Evolutionary conservation across 92 coral and sea anemone species (phyloP).

Genomic region (Paragorgia papillata): DNA sequence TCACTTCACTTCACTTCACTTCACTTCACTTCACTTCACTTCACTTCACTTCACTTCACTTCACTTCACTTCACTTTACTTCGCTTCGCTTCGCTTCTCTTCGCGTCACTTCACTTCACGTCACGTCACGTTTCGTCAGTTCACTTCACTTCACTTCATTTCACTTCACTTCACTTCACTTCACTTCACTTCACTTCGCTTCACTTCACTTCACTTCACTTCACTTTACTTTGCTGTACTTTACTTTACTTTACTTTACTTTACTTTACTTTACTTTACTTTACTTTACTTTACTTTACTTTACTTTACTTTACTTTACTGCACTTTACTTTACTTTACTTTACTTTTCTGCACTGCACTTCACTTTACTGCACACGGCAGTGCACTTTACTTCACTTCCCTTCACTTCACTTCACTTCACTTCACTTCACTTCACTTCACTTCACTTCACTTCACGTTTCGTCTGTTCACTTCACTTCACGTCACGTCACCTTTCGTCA

Average conservation of each 20-base stretch:
- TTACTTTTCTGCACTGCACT: not conserved
- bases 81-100: not conserved
- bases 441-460: too few relatives aligned
- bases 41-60: too few relatives aligned
- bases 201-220: not conserved
- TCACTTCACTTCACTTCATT: not conserved
- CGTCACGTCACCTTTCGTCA: too few relatives aligned
- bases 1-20: too few relatives aligned
- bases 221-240: not conserved
- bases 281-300: not conserved
- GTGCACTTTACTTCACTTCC: not conserved
- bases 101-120: not conserved
- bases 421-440: not conserved
- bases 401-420: not conserved
- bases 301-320: not conserved
- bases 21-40: too few relatives aligned
- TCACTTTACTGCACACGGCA: too few relatives aligned
- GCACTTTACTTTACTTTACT: not conserved
- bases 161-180: slow-evolving; percentile 12
- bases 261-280: not conserved
- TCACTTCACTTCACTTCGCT: not conserved
- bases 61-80: too few relatives aligned
- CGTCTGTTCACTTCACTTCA: too few relatives aligned
- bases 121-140: not conserved
- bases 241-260: not conserved